These are phyloP conservation scores for Platycnemis pennipes DNA, from an alignment of 2,888 invertebrate genomes.

Conservation along the genomic window DNA sequence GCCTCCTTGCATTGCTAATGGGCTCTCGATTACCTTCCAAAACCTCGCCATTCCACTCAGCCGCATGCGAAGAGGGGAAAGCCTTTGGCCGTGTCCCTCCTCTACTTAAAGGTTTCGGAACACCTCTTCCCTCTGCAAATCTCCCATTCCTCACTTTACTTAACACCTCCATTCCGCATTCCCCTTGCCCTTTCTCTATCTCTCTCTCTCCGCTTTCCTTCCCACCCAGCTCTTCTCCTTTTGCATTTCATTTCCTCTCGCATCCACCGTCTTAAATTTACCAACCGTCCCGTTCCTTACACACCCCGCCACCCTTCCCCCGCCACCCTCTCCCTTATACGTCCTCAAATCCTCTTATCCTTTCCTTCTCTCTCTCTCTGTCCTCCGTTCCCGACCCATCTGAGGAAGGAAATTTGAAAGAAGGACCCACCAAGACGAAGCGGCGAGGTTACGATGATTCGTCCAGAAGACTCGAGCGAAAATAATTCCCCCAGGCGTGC, in stretches of 20 bases:
- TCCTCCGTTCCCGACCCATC: background rate
- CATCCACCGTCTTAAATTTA: background rate
- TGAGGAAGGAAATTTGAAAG: background rate
- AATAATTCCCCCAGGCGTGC: background rate
- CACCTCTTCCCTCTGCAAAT: background rate
- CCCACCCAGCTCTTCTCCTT: background rate
- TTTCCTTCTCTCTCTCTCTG: background rate
- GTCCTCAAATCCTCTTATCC: conserved; percentile 15
- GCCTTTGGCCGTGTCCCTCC: background rate
- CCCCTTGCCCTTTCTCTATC: background rate
- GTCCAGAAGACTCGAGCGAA: background rate
- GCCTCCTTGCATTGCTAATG: conserved; percentile 36
- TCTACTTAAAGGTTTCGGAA: background rate
- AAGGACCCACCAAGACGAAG: background rate
- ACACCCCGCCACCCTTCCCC: background rate
- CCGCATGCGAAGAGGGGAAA: background rate
- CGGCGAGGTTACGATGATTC: background rate
- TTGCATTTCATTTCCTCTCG: background rate
- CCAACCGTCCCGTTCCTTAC: background rate
- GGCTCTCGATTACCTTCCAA: background rate
- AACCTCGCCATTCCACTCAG: background rate
- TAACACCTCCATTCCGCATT: background rate
- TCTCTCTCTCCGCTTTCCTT: background rate
- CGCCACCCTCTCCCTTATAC: background rate
- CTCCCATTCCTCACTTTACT: conserved; percentile 4